Evolutionary conservation across 2,888 invertebrate species (phyloP), one percentile per base, ranked within the genome.

Genomic region (Alentia gelatinosa): DNA sequence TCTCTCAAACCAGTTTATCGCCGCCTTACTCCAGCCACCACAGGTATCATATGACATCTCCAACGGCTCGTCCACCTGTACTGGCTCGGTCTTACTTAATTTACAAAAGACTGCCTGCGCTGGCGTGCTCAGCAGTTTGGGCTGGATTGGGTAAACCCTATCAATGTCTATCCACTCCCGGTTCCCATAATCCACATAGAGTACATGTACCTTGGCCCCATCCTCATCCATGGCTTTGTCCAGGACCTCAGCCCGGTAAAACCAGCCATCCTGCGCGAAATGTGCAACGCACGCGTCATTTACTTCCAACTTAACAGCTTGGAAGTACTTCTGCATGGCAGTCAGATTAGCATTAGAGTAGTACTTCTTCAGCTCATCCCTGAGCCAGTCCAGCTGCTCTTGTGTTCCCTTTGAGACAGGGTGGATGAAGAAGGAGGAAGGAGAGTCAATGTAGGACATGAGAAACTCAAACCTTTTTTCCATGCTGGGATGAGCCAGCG

Each of bases 151-250:
- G 93, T 97, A 97, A 19, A 98, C 96, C 92, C 98, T 97, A 89
- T 97, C 97, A 1, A 97, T 97, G 0, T 97, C 96, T 1, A 98
- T 97, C 94, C 97, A 97, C 94, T 98, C 98, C 91, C 97, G 97
- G 96, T 98, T 98, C 0, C 99, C 99, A 96, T 98, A 99, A 96
- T 99, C 98, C 90, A 98, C 97, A 96, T 97, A 98, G 95, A 98
- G 98, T 39, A 98, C 97, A 94, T 95, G 92, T 0, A 93, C 92
- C 56, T 90, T 19, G 7, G 26, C 37, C 89, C 19, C 42, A 74
- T 37, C 39, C 37, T 37, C 39, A 9, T 3, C 9, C 33, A 23
- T 33, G 26, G 33, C 23, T 0, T 40, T 96, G 91, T 97, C 97
- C 89, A 97, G 96, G 1, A 98, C 97, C 95, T 98, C 97, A 0